A percentile compares a stretch with the other conserved stretches of the same genome.
phyloP scores from a whole-genome alignment of 2,888 invertebrate species.

The Deladenus siricidicola region DNA sequence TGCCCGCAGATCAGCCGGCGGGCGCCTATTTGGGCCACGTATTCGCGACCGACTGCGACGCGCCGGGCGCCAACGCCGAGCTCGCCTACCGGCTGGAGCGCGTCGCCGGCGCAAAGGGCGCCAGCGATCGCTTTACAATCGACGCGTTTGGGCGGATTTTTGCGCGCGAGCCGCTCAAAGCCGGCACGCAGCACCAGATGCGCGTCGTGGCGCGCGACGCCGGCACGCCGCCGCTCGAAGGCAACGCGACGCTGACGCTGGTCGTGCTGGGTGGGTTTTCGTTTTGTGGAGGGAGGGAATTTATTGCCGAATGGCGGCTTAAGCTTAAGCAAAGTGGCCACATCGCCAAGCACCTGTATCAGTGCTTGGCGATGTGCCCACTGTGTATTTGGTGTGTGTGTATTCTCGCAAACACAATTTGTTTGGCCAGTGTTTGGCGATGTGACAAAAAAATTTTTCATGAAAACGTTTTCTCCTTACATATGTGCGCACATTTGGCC shows the following conservation, averaged over 20 bases:
- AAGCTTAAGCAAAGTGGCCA: too few species aligned
- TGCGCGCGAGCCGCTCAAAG: constrained; percentile 72
- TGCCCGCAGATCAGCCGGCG: constrained; percentile 30
- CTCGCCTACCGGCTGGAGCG: constrained; percentile 72
- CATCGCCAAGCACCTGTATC: too few species aligned
- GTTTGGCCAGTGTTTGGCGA: too few species aligned
- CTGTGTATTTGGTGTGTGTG: too few species aligned
- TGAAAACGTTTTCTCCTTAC: too few species aligned
- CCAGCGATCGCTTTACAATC: constrained; percentile 63
- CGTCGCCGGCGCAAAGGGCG: constrained; percentile 87
- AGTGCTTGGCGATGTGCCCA: too few species aligned
- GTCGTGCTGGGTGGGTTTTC: constrained; percentile 10
- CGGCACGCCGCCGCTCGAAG: constrained; percentile 62
- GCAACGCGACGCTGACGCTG: constrained; percentile 20
- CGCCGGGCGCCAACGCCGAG: constrained; percentile 28
- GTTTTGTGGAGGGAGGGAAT: too few species aligned
- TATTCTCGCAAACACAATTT: too few species aligned
- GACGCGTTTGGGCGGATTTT: constrained; percentile 76
- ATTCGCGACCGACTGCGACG: constrained; percentile 68
- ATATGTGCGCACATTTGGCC: too few species aligned
- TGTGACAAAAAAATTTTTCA: too few species aligned
- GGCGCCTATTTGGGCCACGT: constrained; percentile 49
- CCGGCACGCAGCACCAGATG: constrained; percentile 73
- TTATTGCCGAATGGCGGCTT: too few species aligned
- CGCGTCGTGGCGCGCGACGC: constrained; percentile 73